These are phyloP conservation scores for Himalopsyche tibetana DNA, from an alignment of 2,888 invertebrate species.

Conservation along the genomic window DNA sequence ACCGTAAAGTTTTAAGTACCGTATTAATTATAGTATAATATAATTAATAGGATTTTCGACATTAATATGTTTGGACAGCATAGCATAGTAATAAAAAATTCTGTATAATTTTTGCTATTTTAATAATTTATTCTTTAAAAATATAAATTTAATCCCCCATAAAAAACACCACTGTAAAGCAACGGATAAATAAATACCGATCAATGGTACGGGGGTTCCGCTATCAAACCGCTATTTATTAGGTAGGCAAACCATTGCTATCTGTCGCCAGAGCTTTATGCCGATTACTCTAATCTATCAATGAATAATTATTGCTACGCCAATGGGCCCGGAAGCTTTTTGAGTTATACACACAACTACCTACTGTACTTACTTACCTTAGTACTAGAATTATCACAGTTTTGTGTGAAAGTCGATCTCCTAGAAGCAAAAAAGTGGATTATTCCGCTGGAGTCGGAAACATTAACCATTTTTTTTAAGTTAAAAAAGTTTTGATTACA, in stretches of 20 bases:
- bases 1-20: too few species aligned
- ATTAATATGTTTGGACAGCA: too few species aligned
- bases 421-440: too few species aligned
- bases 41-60: too few species aligned
- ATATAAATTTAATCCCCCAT: background rate
- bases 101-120: too few species aligned
- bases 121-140: background rate
- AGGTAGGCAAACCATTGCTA: conserved; percentile 47
- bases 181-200: conserved; percentile 62
- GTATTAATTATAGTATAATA: too few species aligned
- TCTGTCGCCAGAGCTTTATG: conserved; percentile 46
- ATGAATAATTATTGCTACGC: conserved; percentile 48
- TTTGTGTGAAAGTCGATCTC: background rate
- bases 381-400: background rate
- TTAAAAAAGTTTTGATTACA: too few species aligned
- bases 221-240: conserved; percentile 53
- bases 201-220: conserved; percentile 34
- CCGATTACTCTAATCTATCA: conserved; percentile 53
- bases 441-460: too few species aligned
- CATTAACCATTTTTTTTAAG: too few species aligned
- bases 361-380: background rate
- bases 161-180: conserved; percentile 6
- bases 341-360: background rate
- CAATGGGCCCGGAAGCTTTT: conserved; percentile 25
- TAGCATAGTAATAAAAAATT: too few species aligned